Percentiles rank a stretch among this genome's conserved stretches.
Conservation (phyloP, 2,888 invertebrate species). For the Vanessa cardui region DNA sequence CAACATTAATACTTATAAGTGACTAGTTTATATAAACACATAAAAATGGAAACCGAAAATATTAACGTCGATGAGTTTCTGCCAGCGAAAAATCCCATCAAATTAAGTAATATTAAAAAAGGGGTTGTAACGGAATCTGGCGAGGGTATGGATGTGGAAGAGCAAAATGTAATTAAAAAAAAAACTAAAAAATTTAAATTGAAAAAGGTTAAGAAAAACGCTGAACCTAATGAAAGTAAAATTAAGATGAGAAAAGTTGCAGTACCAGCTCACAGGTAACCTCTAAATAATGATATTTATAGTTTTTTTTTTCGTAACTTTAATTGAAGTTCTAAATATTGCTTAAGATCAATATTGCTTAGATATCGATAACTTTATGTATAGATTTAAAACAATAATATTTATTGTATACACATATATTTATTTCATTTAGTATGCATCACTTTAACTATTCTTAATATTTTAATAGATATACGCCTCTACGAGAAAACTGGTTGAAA, state of each 20-base stretch:
- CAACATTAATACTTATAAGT: conserved; percentile 4
- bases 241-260: conserved; percentile 87
- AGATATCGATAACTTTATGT: too few species aligned
- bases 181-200: conserved; percentile 71
- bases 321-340: too few species aligned
- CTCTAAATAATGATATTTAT: conserved; percentile 45
- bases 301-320: too few species aligned
- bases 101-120: conserved; percentile 79
- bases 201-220: conserved; percentile 66
- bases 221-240: conserved; percentile 80
- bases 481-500: conserved; percentile 98
- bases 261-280: conserved; percentile 93
- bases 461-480: conserved; percentile 89
- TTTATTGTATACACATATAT: not conserved
- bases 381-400: too few species aligned
- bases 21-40: conserved; percentile 1
- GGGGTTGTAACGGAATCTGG: conserved; percentile 75
- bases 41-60: conserved; percentile 73
- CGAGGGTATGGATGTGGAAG: conserved; percentile 86
- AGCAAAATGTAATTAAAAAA: conserved; percentile 83
- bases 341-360: too few species aligned
- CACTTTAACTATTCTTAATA: not conserved
- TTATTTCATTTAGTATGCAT: not conserved
- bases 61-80: conserved; percentile 80
- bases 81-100: conserved; percentile 76